phyloP scores from a whole-genome alignment of 2,113 vertebrate species.

The Nothocercus nigrocapillus region DNA sequence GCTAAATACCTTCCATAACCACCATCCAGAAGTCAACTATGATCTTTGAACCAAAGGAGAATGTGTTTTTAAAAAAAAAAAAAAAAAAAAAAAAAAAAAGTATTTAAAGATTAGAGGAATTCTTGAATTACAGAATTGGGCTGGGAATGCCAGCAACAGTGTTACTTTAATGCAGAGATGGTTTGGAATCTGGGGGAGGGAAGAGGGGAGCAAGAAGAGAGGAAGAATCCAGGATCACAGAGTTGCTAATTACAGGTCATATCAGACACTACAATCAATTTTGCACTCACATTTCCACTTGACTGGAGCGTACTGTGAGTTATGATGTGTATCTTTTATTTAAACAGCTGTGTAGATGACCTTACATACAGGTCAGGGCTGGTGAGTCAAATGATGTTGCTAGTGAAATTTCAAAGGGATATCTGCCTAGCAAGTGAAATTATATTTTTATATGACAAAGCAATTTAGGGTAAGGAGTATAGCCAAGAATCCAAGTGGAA shows the following conservation, averaged over 20 bases:
- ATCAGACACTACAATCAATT: conserved; percentile 38
- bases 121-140: not conserved
- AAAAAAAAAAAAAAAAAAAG: not conserved
- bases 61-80: not conserved
- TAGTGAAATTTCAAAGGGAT: conserved; percentile 17
- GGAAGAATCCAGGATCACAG: not conserved
- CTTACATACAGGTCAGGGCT: conserved; percentile 4
- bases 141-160: not conserved
- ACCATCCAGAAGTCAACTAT: not conserved
- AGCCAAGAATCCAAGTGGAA: conserved; percentile 29
- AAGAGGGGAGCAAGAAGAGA: not conserved
- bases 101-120: not conserved
- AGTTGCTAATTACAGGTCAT: conserved; percentile 25
- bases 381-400: not conserved
- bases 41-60: not conserved
- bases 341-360: conserved; percentile 14
- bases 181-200: not conserved
- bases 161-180: not conserved
- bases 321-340: conserved; percentile 28
- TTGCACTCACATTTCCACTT: conserved; percentile 21
- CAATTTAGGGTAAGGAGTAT: conserved; percentile 7
- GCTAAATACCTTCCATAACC: not conserved
- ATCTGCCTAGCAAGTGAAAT: not conserved
- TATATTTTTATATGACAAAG: conserved; percentile 4
- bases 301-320: not conserved